phyloP scores from a whole-genome alignment of 2,797 vertebrate species.

The Cryptoprocta ferox region DNA sequence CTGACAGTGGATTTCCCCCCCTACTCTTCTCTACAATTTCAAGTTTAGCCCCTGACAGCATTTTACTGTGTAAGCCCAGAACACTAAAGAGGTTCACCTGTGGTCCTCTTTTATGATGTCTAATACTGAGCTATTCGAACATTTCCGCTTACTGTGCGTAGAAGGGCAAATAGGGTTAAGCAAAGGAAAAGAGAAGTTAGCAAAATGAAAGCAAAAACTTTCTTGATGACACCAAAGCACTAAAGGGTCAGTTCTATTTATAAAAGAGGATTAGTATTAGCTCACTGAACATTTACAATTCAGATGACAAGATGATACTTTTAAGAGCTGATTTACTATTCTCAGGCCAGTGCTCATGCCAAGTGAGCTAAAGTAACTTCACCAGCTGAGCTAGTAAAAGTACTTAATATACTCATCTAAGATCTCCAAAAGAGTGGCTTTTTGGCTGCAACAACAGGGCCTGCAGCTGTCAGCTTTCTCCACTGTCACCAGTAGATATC shows the following conservation, averaged over 20 bases:
- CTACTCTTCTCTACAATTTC: not conserved
- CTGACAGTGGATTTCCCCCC: not conserved
- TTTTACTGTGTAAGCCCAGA: not conserved
- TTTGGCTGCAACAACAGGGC: conserved; percentile 52
- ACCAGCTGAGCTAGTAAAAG: conserved; percentile 65
- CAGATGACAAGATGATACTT: conserved; percentile 63
- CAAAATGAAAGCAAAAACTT: conserved; percentile 43
- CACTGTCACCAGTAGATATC: conserved; percentile 74
- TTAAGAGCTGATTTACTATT: conserved; percentile 77
- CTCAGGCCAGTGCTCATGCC: conserved; percentile 59
- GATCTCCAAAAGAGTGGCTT: conserved; percentile 51
- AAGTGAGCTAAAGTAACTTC: conserved; percentile 67
- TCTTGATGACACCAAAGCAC: not conserved
- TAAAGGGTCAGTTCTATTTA: conserved; percentile 74
- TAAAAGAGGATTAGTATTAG: conserved; percentile 73
- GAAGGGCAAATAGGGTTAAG: not conserved
- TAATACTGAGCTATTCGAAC: not conserved
- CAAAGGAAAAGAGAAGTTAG: conserved; percentile 17
- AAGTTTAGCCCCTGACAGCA: not conserved
- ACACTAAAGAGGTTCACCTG: not conserved
- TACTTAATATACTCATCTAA: conserved; percentile 69
- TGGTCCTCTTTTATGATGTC: conserved; percentile 59
- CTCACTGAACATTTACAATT: conserved; percentile 74
- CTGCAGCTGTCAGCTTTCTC: conserved; percentile 71
- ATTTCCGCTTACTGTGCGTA: not conserved